phyloP scores from a whole-genome alignment of 2,113 vertebrate species.

The Stictonetta naevosa region DNA sequence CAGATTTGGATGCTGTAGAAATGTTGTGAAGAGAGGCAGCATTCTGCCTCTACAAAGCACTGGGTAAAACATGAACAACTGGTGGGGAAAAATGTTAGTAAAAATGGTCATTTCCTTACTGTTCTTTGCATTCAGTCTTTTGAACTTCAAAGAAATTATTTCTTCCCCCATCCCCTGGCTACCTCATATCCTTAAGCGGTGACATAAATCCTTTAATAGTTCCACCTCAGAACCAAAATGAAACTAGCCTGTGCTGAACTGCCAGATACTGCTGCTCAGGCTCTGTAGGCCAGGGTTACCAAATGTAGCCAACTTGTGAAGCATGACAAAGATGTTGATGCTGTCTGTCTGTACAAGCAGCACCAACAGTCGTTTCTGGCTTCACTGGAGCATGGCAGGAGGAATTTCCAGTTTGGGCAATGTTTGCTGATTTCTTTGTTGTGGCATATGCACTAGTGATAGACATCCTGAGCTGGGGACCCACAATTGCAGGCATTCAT shows the following conservation, averaged over 20 bases:
- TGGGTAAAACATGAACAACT: neutral
- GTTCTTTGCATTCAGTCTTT: neutral
- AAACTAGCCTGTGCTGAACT: neutral
- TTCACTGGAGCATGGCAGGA: conserved; percentile 17
- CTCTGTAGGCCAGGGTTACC: neutral
- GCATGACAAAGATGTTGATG: neutral
- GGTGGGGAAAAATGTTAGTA: neutral
- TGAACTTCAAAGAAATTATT: neutral
- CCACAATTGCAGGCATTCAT: accelerated
- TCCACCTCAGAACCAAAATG: neutral
- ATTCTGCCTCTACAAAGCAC: neutral
- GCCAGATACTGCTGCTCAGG: neutral
- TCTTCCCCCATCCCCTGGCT: neutral
- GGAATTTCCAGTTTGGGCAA: conserved; percentile 6
- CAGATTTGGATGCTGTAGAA: neutral
- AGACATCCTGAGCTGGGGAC: neutral
- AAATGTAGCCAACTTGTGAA: neutral
- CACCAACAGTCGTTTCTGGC: neutral
- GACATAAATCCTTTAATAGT: neutral
- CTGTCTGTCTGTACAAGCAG: neutral
- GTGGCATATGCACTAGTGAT: neutral
- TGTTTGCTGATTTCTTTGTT: conserved; percentile 18
- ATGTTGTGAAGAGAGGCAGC: neutral
- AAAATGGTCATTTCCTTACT: neutral
- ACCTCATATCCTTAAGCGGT: neutral